Base-by-base conservation (phyloP, 2,797 vertebrate species). In the Oreortyx pictus region DNA sequence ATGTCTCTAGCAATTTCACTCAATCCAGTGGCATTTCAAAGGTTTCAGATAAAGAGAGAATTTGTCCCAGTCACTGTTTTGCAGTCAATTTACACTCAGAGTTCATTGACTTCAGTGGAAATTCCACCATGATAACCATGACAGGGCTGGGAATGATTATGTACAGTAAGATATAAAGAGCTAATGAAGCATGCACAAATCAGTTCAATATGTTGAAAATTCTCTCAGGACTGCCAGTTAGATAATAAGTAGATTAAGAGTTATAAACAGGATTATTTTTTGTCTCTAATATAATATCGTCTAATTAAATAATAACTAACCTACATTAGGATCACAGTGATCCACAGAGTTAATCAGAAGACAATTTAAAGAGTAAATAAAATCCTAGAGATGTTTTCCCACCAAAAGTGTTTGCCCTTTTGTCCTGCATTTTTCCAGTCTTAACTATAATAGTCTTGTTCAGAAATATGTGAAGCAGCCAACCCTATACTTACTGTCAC, bases 241-340 rank as follows among this genome's bases (percentile, higher is more conserved):
- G 89, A 94, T 91, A 93, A 94, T 82, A 71, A 94, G 81, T 75
- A 94, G 93, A 95, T 95, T 94, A 95, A 92, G 54, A 91, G 50
- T 87, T 87, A 89, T 93, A 94, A 94, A 84, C 33, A 72, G 39
- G 70, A 86, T 87, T 93, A 60, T 52, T 93, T 82, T 87, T 90
- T 93, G 65, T 71, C 50, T 77, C 81, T 82, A n/a, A n/a, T n/a
- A n/a, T n/a, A n/a, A n/a, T n/a, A 11, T 76, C 23, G 90, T 91
- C n/a, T 95, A 91, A 94, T 82, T 95, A 91, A 92, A 93, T 81
- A 93, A 89, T 66, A 15, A 70, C 47, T 86, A 89, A 80, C 56
- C 78, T 93, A 84, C 14, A 31, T 43, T 81, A 70, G 43, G 52
- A 81, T 83, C 15, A 2, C 3, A 84, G 31, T 57, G 23, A 62